Evolutionary conservation across 2,888 invertebrate genomes (phyloP), one percentile per base, ranked within the genome.

Genomic region (Teleogryllus oceanicus): DNA sequence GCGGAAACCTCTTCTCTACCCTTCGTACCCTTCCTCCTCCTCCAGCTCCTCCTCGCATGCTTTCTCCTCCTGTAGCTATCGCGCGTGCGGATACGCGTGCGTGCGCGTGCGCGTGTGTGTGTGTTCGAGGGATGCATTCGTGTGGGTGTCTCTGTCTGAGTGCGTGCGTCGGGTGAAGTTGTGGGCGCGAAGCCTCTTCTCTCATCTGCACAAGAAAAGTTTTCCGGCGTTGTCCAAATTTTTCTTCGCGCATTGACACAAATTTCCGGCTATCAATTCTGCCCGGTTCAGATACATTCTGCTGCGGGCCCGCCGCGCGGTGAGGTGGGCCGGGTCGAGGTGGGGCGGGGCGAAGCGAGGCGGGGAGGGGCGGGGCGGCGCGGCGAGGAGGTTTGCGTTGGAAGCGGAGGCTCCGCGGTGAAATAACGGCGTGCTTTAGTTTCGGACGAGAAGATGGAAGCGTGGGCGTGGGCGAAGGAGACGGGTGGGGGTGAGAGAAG

Each of bases 371-470:
- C 4, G 37, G 37, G 37, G 37, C 24, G 24, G 2, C 0, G 37
- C 37, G 37, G 37, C 37, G 5, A 37, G 37, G 37, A 37, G 37
- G 37, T 37, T 5, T 37, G 37, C 37, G 37, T 37, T 37, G 37
- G 37, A 37, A 37, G 37, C 37, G 37, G 37, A 37, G 37, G 37
- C 37, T 2, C 37, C 37, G 4, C 37, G 37, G 37, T 37, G 37
- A 37, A 37, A 37, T 37, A 37, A 37, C 37, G 37, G 37, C 37
- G 37, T 37, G 37, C 37, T 37, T 37, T 37, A 37, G 37, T 37
- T 37, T 79, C 21, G 75, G 75, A 4, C 49, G 78, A 62, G 37
- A 50, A 62, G 78, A 74, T 24, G 50, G n/a, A 37, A n/a, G 21
- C n/a, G 62, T 37, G 37, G 37, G 37, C 37, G 37, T 37, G 37